phyloP scores from a whole-genome alignment of 1,140 invertebrate genomes.

The Pseudomyrmex cubaensis region DNA sequence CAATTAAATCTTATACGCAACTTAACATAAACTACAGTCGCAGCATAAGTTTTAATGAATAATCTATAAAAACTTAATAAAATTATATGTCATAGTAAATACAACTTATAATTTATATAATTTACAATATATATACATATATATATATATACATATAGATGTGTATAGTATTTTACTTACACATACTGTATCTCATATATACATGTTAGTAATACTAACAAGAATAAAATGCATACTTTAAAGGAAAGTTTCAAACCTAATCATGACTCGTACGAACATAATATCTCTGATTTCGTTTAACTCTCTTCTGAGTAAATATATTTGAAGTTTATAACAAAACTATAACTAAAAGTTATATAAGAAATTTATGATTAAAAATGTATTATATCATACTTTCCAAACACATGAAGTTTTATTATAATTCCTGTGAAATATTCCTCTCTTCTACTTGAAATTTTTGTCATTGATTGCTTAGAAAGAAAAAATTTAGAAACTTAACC shows the following conservation, averaged over 20 bases:
- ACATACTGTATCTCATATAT: slow-evolving; percentile 42
- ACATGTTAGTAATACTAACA: slow-evolving; percentile 69
- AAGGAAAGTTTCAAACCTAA: slow-evolving; percentile 52
- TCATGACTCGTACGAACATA: slow-evolving; percentile 55
- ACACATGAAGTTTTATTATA: slow-evolving; percentile 26
- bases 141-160: slow-evolving; percentile 14
- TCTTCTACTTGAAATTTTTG: background rate
- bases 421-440: background rate
- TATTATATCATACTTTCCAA: slow-evolving; percentile 28
- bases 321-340: slow-evolving; percentile 50
- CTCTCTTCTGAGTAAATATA: slow-evolving; percentile 67
- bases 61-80: background rate
- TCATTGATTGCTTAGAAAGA: slow-evolving; percentile 11
- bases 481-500: background rate
- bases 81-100: no score
- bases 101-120: background rate
- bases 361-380: slow-evolving; percentile 57
- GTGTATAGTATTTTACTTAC: background rate
- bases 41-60: slow-evolving; percentile 11
- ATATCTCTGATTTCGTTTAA: slow-evolving; percentile 64
- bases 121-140: background rate
- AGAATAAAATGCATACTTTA: slow-evolving; percentile 51
- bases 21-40: slow-evolving; percentile 24
- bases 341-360: slow-evolving; percentile 41
- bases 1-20: background rate